Evolutionary conservation across 2,113 vertebrate species (phyloP), one percentile per base, ranked within the genome.

Genomic region (Strix aluco): DNA sequence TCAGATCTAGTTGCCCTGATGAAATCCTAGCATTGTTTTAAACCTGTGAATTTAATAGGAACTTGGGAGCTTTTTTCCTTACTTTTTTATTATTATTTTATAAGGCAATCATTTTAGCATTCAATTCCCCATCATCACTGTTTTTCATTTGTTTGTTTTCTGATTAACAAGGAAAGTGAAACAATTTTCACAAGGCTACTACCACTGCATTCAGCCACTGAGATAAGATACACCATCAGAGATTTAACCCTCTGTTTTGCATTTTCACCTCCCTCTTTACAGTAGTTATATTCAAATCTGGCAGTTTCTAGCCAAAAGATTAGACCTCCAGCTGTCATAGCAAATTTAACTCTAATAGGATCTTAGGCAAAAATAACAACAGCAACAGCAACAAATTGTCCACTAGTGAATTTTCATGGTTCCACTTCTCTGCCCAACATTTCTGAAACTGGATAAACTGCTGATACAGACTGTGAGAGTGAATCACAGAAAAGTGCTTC

Each of bases 301-400:
- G 86, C 80, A 72, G 79, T 95, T 96, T 65, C 86, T 95, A 73
- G 75, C 46, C 0, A 0, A 94, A 95, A 95, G 86, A 95, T 96
- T 96, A 95, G 66, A 93, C 86, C 92, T 97, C 90, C 69, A 96
- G 62, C 94, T 95, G 97, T 82, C 86, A 90, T 81, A 96, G 74
- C 51, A 97, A 96, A 94, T 97, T 96, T 86, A 92, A 88, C 91
- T 96, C 78, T 97, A 95, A 97, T 85, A 93, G 72, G 84, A 94
- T 92, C 75, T 94, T 92, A 58, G 72, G 72, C 69, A 95, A 91
- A 96, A 95, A 82, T 94, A 93, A 91, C 38, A 75, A 79, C 82
- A 80, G 13, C 59, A 90, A 73, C 21, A 83, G 25, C 82, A 90
- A 94, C 46, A 86, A 96, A 94, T 82, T 77, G 66, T 85, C 70